These are phyloP conservation scores for Cheilosia scutellata DNA, from an alignment of 2,888 invertebrate genomes.

Conservation along the genomic window DNA sequence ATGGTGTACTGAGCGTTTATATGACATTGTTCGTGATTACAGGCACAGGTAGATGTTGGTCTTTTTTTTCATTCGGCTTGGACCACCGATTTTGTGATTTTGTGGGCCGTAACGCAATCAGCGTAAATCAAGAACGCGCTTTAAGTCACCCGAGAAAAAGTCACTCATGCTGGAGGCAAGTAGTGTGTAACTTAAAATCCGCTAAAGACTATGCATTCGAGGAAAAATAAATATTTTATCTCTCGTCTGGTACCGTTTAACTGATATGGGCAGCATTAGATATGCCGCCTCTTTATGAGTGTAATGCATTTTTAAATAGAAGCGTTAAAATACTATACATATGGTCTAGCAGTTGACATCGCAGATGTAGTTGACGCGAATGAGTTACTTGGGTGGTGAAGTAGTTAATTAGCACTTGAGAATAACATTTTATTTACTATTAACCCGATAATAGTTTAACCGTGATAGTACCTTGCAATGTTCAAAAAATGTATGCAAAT, in stretches of 20 bases:
- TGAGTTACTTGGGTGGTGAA: neutral
- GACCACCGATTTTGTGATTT: constrained; percentile 67
- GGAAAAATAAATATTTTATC: constrained; percentile 47
- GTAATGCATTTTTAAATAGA: constrained; percentile 72
- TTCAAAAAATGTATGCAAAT: too few relatives aligned
- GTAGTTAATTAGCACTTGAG: neutral
- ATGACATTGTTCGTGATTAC: constrained; percentile 69
- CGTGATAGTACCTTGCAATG: too few relatives aligned
- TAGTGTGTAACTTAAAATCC: constrained; percentile 37
- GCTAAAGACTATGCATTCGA: constrained; percentile 48
- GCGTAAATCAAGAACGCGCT: constrained; percentile 75
- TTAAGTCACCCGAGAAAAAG: constrained; percentile 67
- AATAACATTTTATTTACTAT: too few relatives aligned
- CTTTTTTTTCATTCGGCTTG: constrained; percentile 16
- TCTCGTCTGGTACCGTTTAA: constrained; percentile 35
- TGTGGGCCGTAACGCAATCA: constrained; percentile 72
- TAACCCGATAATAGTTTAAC: too few relatives aligned
- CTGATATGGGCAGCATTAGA: constrained; percentile 53
- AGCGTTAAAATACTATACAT: too few relatives aligned
- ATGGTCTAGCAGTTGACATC: neutral
- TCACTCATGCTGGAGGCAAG: constrained; percentile 43
- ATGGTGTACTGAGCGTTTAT: constrained; percentile 58
- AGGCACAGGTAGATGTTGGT: constrained; percentile 53
- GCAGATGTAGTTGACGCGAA: neutral
- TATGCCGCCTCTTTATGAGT: constrained; percentile 40